Percentiles rank a stretch among this genome's conserved stretches.
Conservation (phyloP, 2,797 vertebrate genomes). For the Eleutherodactylus coqui region DNA sequence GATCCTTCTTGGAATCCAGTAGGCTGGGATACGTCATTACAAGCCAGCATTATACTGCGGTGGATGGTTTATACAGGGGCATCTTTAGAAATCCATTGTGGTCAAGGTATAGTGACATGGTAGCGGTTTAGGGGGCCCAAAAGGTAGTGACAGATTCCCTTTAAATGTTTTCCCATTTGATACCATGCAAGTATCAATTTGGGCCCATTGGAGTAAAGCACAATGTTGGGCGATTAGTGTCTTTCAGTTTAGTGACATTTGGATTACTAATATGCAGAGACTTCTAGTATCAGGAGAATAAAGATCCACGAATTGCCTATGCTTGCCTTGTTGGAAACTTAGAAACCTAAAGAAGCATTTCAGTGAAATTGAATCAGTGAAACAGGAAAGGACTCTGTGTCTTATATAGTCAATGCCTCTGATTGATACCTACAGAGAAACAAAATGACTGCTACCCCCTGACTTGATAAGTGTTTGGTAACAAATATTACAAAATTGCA, state of each 20-base stretch:
- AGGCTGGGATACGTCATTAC: too few relatives aligned
- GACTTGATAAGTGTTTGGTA: neutral
- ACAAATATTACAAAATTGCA: slow-evolving; percentile 1
- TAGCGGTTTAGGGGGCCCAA: too few relatives aligned
- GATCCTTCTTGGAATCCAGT: too few relatives aligned
- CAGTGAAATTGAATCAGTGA: neutral
- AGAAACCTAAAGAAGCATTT: neutral
- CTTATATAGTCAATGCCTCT: slow-evolving; percentile 12
- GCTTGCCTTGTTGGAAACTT: neutral
- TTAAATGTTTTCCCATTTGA: too few relatives aligned
- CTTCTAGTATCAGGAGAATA: neutral
- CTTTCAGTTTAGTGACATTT: neutral
- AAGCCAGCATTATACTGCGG: too few relatives aligned
- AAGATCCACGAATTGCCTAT: neutral
- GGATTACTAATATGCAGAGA: neutral
- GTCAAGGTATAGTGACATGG: too few relatives aligned
- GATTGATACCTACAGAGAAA: neutral
- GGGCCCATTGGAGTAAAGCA: neutral
- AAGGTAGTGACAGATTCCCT: too few relatives aligned
- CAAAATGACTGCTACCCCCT: slow-evolving; percentile 3
- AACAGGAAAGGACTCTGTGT: neutral
- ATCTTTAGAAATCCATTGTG: too few relatives aligned
- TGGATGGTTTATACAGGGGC: too few relatives aligned
- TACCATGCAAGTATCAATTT: neutral
- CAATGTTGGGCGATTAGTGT: neutral